These are phyloP conservation scores for Drosophila subpulchrella DNA, from an alignment of 1,140 invertebrate genomes.

Conservation along the genomic window DNA sequence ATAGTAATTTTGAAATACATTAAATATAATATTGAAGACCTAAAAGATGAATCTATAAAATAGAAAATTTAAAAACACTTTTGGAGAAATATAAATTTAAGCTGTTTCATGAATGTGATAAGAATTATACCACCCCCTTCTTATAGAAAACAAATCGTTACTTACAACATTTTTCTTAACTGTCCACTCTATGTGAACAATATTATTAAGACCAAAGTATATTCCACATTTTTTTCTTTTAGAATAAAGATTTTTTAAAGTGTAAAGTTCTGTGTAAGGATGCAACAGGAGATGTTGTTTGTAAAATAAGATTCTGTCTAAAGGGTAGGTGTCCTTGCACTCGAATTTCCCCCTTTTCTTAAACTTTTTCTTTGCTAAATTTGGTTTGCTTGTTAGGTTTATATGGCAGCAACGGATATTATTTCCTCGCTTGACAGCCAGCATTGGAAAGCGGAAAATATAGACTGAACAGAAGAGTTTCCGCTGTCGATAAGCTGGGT, in stretches of 20 bases:
- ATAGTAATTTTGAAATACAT: too few relatives aligned
- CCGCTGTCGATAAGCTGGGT: slow-evolving; percentile 29
- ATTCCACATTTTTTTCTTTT: not conserved
- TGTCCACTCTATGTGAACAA: too few relatives aligned
- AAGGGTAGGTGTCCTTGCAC: slow-evolving; percentile 22
- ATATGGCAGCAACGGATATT: slow-evolving; percentile 49
- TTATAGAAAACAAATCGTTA: too few relatives aligned
- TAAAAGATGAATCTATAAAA: too few relatives aligned
- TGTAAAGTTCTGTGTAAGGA: not conserved
- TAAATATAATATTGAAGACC: too few relatives aligned
- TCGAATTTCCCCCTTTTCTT: slow-evolving; percentile 15
- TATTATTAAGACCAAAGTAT: too few relatives aligned
- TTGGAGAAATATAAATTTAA: too few relatives aligned
- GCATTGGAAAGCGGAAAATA: slow-evolving; percentile 13
- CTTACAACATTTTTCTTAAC: too few relatives aligned
- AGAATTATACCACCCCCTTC: too few relatives aligned
- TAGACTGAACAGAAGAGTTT: slow-evolving; percentile 11
- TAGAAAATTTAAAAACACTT: too few relatives aligned
- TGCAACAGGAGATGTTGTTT: slow-evolving; percentile 33
- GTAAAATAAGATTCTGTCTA: slow-evolving; percentile 3
- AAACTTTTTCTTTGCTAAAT: slow-evolving; percentile 27
- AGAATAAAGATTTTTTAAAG: not conserved
- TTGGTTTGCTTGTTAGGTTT: slow-evolving; percentile 41
- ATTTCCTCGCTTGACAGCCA: slow-evolving; percentile 42
- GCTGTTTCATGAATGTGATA: too few relatives aligned